Evolutionary conservation across 2,888 invertebrate genomes (phyloP), one percentile per base, ranked within the genome.

Genomic region (Drosophila pegasa): DNA sequence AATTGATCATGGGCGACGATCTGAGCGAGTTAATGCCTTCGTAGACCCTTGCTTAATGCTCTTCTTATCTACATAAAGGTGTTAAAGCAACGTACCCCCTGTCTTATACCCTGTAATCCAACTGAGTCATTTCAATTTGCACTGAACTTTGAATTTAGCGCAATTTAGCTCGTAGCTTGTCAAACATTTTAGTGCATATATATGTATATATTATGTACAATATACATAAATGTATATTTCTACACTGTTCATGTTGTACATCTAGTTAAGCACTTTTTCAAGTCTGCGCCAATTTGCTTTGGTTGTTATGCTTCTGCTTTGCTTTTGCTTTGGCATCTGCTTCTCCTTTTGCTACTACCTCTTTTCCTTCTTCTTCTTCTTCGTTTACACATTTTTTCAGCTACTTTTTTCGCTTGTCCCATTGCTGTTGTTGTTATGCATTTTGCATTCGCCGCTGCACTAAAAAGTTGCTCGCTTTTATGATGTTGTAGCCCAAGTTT

Each of bases 391-490:
- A 41, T 51, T 65, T 22, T 33, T 51, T 51, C 18, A 48, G 35
- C 50, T 37, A 51, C 50, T 51, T 35, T 35, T 51, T 37, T 25
- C 35, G 35, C 37, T 40, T 47, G 45, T 60, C 31, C 33, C 50
- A 27, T 38, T 40, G 43, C 29, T 64, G 54, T 66, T 63, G 60
- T 67, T 75, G 73, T 66, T 52, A 31, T 67, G 58, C 63, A 75
- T 69, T 75, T 78, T 75, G 48, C 73, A 70, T 73, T 69, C 64
- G 57, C 50, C 56, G 45, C 52, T 62, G 51, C 68, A 75, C 60
- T 71, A 71, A 74, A 73, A 74, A 71, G 66, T 59, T 70, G 74
- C 52, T 62, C 61, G 62, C 56, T 74, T 67, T 61, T 67, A 55
- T 48, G 43, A 55, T 41, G 54, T 59, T 67, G 47, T 56, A 48